Percentiles rank a stretch among this genome's conserved stretches.
phyloP scores from a whole-genome alignment of 37 sponge, comb jelly and placozoan species.

The Bolinopsis microptera region DNA sequence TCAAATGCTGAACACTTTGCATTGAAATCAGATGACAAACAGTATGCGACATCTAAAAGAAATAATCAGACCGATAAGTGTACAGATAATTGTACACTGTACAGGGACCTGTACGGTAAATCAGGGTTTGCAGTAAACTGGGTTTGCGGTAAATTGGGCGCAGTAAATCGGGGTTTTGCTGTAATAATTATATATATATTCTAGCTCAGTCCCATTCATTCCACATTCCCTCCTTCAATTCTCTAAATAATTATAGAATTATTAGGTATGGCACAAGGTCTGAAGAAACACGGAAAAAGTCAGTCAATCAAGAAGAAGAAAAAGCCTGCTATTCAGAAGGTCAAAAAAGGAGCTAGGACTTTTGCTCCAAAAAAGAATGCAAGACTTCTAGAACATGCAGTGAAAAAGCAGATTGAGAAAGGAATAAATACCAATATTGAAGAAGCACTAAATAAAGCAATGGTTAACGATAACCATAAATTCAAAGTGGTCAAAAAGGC shows the following conservation, averaged over 20 bases:
- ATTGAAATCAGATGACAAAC: too few relatives aligned
- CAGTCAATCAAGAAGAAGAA: slow-evolving; percentile 1
- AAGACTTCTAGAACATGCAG: not conserved
- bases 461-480: slow-evolving; percentile 47
- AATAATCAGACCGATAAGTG: too few relatives aligned
- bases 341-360: not conserved
- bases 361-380: slow-evolving; percentile 28
- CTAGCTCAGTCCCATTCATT: too few relatives aligned
- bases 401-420: slow-evolving; percentile 46
- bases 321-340: not conserved
- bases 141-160: too few relatives aligned
- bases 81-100: too few relatives aligned
- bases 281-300: not conserved
- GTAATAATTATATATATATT: too few relatives aligned
- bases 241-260: not conserved
- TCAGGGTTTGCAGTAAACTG: too few relatives aligned
- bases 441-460: slow-evolving; percentile 41
- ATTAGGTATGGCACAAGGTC: slow-evolving; percentile 36
- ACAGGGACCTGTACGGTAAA: too few relatives aligned
- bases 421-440: slow-evolving; percentile 61
- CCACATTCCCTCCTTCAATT: too few relatives aligned
- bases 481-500: slow-evolving; percentile 50
- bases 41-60: too few relatives aligned
- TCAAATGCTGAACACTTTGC: too few relatives aligned
- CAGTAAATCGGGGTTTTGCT: too few relatives aligned